Base-by-base conservation (phyloP, 2,888 invertebrate genomes). In the Platycnemis pennipes region DNA sequence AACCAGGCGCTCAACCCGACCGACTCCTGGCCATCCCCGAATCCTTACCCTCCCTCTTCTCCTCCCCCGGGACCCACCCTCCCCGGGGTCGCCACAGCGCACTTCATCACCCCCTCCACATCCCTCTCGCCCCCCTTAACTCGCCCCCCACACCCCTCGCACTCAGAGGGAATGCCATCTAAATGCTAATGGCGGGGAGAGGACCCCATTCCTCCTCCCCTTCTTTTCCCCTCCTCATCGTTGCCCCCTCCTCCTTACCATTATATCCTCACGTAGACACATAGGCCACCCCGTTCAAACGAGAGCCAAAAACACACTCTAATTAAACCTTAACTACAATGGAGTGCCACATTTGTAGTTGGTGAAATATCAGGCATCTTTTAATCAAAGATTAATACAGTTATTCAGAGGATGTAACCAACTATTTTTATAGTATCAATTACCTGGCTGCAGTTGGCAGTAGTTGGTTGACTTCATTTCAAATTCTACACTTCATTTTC, bases 131-230 rank as follows among this genome's bases (percentile, higher is more conserved):
- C 31, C 31, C 31, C 31, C 37, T 26, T 26, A 5, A 22, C 19
- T 63, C 63, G 26, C 19, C 26, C 63, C 63, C 63, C n/a, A n/a
- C n/a, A n/a, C 63, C 2, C 26, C 77, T 37, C 77, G 44, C 86
- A 86, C 37, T 87, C 87, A 26, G 26, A 87, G 46, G 87, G 77
- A 46, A 87, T 46, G 87, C 87, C 87, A 87, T 87, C 87, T 87
- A 87, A 87, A 87, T 87, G 87, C 87, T 87, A 87, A 87, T 87
- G 87, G 87, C 87, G 87, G 46, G 87, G n/a, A 46, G 46, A n/a
- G 46, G 45, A 26, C 22, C 22, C 45, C 87, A 22, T 26, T 7
- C 26, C 87, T 19, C 26, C 26, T 45, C 7, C 42, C 87, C 87
- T n/a, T n/a, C 87, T n/a, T 19, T 26, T 8, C 45, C 87, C 44